Evolutionary conservation across 2,113 vertebrate genomes (phyloP).

Genomic region (Donacobius atricapilla): DNA sequence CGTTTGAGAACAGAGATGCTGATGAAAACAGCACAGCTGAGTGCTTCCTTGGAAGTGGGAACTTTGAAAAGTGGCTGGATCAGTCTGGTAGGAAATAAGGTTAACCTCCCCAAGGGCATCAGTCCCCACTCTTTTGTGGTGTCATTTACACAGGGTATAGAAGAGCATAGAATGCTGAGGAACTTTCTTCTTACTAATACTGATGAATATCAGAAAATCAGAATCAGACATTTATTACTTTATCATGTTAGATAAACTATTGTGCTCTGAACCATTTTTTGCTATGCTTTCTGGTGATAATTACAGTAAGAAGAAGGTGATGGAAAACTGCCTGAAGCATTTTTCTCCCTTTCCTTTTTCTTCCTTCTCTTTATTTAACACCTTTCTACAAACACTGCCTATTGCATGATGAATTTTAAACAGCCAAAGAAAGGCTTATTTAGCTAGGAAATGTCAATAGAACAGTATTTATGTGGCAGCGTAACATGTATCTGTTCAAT

Average conservation of each 20-base stretch:
- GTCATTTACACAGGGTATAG: not conserved
- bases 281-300: not conserved
- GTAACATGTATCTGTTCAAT: not conserved
- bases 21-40: not conserved
- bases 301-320: not conserved
- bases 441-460: not conserved
- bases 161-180: not conserved
- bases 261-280: not conserved
- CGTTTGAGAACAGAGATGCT: not conserved
- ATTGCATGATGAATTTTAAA: not conserved
- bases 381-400: not conserved
- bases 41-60: not conserved
- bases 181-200: not conserved
- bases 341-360: not conserved
- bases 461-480: not conserved
- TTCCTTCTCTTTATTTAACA: not conserved
- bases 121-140: not conserved
- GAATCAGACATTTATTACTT: not conserved
- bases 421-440: not conserved
- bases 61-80: not conserved
- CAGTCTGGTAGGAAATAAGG: not conserved
- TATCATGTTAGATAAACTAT: not conserved
- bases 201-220: not conserved
- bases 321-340: not conserved
- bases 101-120: not conserved